Evolutionary conservation across 23 tunicate genomes (phyloP).

Genomic region (Diplosoma virens): DNA sequence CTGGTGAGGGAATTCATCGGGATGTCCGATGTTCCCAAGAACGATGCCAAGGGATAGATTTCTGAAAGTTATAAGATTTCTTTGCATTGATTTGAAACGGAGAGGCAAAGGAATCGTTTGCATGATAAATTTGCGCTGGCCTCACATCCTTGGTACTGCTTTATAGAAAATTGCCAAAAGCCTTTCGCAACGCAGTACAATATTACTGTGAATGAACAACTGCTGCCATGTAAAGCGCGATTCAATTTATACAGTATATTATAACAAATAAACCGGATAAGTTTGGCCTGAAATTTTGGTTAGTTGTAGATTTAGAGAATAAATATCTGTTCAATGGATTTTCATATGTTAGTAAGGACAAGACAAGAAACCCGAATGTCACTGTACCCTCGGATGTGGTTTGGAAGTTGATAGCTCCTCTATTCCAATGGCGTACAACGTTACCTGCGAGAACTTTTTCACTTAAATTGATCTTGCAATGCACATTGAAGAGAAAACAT

Average conservation of each 20-base stretch:
- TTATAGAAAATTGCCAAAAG: conserved; percentile 16
- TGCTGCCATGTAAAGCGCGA: too few relatives aligned
- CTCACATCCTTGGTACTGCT: neutral
- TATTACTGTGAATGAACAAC: too few relatives aligned
- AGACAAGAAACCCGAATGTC: conserved; percentile 2
- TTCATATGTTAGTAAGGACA: conserved; percentile 1
- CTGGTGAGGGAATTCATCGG: neutral
- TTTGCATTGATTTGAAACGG: too few relatives aligned
- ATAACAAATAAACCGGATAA: neutral
- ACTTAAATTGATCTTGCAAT: conserved; percentile 8
- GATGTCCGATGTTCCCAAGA: too few relatives aligned
- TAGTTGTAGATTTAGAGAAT: neutral
- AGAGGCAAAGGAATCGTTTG: neutral
- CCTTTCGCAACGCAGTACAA: conserved; percentile 5
- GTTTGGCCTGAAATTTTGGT: neutral
- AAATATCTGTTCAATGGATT: neutral
- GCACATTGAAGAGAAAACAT: conserved; percentile 14
- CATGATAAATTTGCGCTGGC: conserved; percentile 10
- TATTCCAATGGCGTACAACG: conserved; percentile 15
- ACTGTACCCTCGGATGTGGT: conserved; percentile 18
- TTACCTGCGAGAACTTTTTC: conserved; percentile 10
- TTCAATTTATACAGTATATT: too few relatives aligned
- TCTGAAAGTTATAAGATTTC: too few relatives aligned
- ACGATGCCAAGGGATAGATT: too few relatives aligned
- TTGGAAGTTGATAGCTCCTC: conserved; percentile 13